phyloP scores from a whole-genome alignment of 2,888 invertebrate species.

The Lepidochitona cinerea region DNA sequence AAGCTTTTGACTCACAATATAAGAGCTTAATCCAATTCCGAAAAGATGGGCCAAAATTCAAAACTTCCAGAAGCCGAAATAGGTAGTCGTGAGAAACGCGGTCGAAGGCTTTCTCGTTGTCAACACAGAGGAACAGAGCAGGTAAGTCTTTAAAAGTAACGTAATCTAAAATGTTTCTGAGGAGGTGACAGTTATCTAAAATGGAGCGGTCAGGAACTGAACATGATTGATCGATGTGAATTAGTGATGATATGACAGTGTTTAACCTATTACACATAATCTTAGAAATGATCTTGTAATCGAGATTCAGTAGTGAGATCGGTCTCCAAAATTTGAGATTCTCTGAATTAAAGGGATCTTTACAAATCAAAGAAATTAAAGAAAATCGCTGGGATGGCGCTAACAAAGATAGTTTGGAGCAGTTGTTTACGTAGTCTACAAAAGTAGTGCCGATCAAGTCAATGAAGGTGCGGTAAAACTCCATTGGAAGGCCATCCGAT shows the following conservation, averaged over 20 bases:
- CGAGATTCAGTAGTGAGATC: background rate
- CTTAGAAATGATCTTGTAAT: background rate
- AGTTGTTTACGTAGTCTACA: background rate
- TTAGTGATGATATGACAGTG: background rate
- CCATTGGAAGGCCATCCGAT: background rate
- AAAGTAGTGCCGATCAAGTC: slow-evolving; percentile 1
- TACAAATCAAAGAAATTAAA: background rate
- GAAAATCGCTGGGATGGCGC: background rate
- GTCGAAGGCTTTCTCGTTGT: background rate
- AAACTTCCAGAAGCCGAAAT: background rate
- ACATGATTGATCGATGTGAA: background rate
- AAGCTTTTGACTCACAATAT: background rate
- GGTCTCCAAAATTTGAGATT: background rate
- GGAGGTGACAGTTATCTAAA: background rate
- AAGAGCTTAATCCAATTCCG: background rate
- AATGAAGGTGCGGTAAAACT: slow-evolving; percentile 9
- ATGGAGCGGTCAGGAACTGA: background rate
- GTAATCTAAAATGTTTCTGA: background rate
- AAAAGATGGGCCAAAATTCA: background rate
- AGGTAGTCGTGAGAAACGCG: background rate
- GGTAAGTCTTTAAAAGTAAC: background rate
- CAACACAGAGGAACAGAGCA: background rate
- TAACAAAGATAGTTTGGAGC: background rate
- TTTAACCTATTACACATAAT: background rate
- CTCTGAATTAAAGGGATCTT: background rate